phyloP scores from a whole-genome alignment of 2,113 vertebrate species.

The Catagonus wagneri region DNA sequence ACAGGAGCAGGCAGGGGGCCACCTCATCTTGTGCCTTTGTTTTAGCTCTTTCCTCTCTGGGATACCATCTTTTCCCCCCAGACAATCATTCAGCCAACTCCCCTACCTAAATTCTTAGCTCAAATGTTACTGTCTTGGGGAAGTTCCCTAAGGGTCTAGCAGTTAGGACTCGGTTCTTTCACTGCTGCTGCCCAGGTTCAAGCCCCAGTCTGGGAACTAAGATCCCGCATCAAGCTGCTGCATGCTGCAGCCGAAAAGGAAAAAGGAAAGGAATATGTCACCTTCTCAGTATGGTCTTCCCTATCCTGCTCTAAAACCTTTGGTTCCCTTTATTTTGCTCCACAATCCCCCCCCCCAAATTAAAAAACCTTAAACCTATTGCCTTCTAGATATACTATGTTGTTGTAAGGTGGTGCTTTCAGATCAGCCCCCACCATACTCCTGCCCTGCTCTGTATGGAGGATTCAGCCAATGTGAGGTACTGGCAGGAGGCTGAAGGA shows the following conservation, averaged over 20 bases:
- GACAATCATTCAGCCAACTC: not conserved
- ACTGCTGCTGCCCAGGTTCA: too few relatives aligned
- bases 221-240: too few relatives aligned
- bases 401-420: not conserved
- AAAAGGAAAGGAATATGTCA: too few relatives aligned
- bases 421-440: not conserved
- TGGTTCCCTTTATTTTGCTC: not conserved
- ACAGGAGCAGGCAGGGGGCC: not conserved
- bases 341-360: not conserved
- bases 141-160: too few relatives aligned
- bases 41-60: not conserved
- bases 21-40: not conserved
- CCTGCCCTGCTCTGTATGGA: too few relatives aligned
- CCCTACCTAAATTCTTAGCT: not conserved
- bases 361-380: not conserved
- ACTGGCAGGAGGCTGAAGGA: not conserved
- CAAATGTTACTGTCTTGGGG: not conserved
- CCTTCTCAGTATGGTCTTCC: not conserved
- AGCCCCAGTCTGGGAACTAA: too few relatives aligned
- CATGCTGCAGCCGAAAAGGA: too few relatives aligned
- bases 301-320: not conserved
- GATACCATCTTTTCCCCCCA: not conserved
- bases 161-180: too few relatives aligned
- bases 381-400: not conserved
- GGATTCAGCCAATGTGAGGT: not conserved